These are phyloP conservation scores for Antedon mediterranea DNA, from an alignment of 53 echinoderm and acorn worm genomes.

Conservation along the genomic window DNA sequence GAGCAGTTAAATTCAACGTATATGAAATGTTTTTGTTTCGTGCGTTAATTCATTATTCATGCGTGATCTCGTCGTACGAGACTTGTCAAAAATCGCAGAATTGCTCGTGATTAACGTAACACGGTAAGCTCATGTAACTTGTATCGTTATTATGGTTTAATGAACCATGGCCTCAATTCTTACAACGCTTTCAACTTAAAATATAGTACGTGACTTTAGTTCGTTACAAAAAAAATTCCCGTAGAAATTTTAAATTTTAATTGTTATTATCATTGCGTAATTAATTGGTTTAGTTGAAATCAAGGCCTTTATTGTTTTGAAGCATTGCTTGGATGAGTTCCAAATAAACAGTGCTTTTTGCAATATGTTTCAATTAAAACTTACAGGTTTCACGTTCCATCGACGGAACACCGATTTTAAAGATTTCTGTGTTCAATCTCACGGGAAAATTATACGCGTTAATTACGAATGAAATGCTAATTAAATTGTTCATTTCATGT, in stretches of 20 bases:
- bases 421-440: background rate
- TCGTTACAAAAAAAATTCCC: background rate
- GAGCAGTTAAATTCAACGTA: background rate
- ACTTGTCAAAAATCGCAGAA: background rate
- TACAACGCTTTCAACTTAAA: background rate
- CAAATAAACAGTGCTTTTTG: background rate
- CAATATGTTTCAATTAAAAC: background rate
- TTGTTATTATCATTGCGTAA: background rate
- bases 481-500: too few species aligned
- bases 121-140: background rate
- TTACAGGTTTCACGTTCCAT: background rate
- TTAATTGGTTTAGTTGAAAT: background rate
- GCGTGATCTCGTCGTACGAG: background rate
- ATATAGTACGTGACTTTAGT: background rate
- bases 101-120: background rate
- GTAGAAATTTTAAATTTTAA: background rate
- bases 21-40: background rate
- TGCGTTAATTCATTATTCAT: background rate
- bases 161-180: background rate
- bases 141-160: background rate
- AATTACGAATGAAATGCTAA: background rate
- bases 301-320: background rate
- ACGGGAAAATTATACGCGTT: background rate
- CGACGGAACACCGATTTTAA: background rate
- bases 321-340: background rate